These are phyloP conservation scores for Lamproptera curius DNA, from an alignment of 2,888 invertebrate genomes.

Conservation along the genomic window DNA sequence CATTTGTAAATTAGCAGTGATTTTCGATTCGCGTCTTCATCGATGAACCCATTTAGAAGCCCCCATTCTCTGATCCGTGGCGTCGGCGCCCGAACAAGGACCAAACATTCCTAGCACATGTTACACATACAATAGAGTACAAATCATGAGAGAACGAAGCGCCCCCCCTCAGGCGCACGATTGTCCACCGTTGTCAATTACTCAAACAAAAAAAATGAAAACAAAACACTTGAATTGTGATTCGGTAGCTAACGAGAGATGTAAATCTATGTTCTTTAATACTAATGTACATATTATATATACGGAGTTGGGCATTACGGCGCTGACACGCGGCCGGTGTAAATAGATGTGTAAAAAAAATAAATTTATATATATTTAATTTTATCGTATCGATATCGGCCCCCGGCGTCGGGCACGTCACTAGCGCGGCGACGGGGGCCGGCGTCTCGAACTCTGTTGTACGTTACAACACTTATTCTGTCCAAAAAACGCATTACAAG, in stretches of 20 bases:
- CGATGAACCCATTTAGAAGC: too few species aligned
- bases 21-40: conserved; percentile 33
- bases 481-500: conserved; percentile 64
- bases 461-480: conserved; percentile 65
- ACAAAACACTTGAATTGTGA: conserved; percentile 77
- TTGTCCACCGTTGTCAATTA: conserved; percentile 78
- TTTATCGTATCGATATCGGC: conserved; percentile 61
- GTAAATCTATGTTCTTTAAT: conserved; percentile 74
- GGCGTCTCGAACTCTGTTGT: conserved; percentile 38
- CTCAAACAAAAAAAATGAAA: too few species aligned
- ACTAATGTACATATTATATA: conserved; percentile 75
- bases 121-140: conserved; percentile 75
- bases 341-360: conserved; percentile 74
- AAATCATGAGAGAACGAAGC: conserved; percentile 69
- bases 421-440: too few species aligned
- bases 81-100: too few species aligned
- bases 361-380: conserved; percentile 35
- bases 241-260: conserved; percentile 78
- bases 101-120: conserved; percentile 71
- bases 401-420: conserved; percentile 28
- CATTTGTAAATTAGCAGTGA: too few species aligned
- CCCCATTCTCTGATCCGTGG: too few species aligned
- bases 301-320: conserved; percentile 76
- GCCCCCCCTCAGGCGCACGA: conserved; percentile 72
- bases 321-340: conserved; percentile 64